A percentile compares a stretch with the other conserved stretches of the same genome.
phyloP scores from a whole-genome alignment of 1,140 invertebrate species.

The Trissolcus basalis region DNA sequence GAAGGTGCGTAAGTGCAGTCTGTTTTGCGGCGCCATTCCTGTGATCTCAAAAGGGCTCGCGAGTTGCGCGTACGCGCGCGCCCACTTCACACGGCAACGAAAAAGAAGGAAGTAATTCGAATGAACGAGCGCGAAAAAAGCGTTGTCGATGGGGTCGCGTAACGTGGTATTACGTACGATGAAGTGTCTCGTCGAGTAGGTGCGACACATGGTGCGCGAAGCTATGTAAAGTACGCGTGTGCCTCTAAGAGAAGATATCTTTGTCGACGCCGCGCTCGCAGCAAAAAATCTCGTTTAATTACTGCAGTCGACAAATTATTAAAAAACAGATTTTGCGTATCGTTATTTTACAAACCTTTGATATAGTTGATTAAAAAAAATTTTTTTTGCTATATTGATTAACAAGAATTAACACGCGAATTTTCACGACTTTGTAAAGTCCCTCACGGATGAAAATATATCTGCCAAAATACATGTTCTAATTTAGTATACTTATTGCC shows the following conservation, averaged over 20 bases:
- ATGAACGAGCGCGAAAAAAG: constrained; percentile 48
- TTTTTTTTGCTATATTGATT: too few relatives aligned
- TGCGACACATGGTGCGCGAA: constrained; percentile 39
- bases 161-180: constrained; percentile 40
- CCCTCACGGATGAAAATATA: too few relatives aligned
- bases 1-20: constrained; percentile 60
- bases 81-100: constrained; percentile 46
- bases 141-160: constrained; percentile 4
- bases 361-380: too few relatives aligned
- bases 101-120: constrained; percentile 49
- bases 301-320: constrained; percentile 6
- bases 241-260: constrained; percentile 31
- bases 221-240: constrained; percentile 24
- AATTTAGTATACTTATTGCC: too few relatives aligned
- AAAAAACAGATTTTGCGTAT: too few relatives aligned
- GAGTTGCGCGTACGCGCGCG: constrained; percentile 41
- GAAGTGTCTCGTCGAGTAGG: constrained; percentile 41
- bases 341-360: too few relatives aligned
- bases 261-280: constrained; percentile 29
- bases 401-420: too few relatives aligned
- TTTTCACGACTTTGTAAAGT: too few relatives aligned
- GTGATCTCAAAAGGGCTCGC: constrained; percentile 58
- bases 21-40: constrained; percentile 57
- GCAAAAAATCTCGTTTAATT: constrained; percentile 13
- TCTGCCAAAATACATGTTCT: too few relatives aligned